phyloP scores from a whole-genome alignment of 2,113 vertebrate genomes.

The Trinectes maculatus region DNA sequence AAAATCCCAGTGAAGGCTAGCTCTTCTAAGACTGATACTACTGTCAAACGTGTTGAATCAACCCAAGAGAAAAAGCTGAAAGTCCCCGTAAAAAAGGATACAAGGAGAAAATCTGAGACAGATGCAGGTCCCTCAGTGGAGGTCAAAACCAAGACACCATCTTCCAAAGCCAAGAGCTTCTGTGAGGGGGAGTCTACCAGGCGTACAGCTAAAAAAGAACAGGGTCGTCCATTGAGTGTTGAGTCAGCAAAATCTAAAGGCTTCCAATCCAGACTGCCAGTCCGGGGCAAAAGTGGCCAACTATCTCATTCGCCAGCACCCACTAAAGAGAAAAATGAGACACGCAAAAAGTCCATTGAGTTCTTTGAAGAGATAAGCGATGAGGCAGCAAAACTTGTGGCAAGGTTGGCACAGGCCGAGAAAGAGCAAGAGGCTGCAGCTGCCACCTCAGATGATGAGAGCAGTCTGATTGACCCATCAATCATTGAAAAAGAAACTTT shows the following conservation, averaged over 20 bases:
- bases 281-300: constrained; percentile 85
- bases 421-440: constrained; percentile 80
- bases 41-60: constrained; percentile 68
- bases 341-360: constrained; percentile 89
- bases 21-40: constrained; percentile 77
- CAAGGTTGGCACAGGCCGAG: constrained; percentile 91
- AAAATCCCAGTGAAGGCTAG: constrained; percentile 90
- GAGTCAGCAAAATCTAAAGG: constrained; percentile 86
- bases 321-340: constrained; percentile 86
- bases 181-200: constrained; percentile 84
- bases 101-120: constrained; percentile 91
- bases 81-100: constrained; percentile 79
- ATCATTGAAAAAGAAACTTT: constrained; percentile 92
- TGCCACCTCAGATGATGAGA: constrained; percentile 91
- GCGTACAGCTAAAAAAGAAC: constrained; percentile 81
- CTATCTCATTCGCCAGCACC: constrained; percentile 75
- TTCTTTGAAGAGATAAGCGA: constrained; percentile 97
- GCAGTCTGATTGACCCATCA: constrained; percentile 93
- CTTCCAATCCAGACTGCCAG: constrained; percentile 89
- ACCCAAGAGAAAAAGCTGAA: constrained; percentile 76
- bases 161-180: constrained; percentile 87
- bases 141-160: constrained; percentile 78
- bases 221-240: constrained; percentile 83
- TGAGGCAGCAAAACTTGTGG: constrained; percentile 94
- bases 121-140: constrained; percentile 83